Conservation (phyloP, 2,113 vertebrate species). For the Cryptoleucopteryx plumbea region DNA sequence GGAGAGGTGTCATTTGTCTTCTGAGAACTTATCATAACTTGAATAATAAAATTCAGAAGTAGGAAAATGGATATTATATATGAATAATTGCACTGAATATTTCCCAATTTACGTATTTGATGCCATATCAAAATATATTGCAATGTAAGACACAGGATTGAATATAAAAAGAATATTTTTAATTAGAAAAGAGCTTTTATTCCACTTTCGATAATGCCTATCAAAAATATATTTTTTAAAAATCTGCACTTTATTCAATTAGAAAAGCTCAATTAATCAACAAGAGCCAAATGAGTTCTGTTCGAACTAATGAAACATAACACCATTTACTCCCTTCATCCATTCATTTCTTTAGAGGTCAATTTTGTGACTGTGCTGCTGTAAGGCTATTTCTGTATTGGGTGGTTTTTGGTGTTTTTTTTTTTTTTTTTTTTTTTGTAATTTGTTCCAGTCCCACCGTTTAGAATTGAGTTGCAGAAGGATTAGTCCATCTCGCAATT, state of each 20-base stretch:
- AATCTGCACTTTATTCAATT: constrained; percentile 35
- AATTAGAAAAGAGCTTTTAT: constrained; percentile 24
- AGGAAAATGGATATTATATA: neutral
- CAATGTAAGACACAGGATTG: neutral
- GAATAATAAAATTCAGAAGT: constrained; percentile 9
- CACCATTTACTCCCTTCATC: neutral
- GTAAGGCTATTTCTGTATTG: neutral
- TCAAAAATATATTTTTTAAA: neutral
- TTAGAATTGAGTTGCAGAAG: neutral
- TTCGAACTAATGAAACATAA: constrained; percentile 17
- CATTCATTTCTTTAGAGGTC: constrained; percentile 23
- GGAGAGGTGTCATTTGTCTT: neutral
- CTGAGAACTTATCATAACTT: neutral
- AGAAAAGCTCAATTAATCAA: constrained; percentile 41
- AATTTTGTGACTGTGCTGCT: neutral
- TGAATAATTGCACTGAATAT: neutral
- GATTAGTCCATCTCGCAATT: constrained; percentile 4
- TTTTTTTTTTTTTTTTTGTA: neutral
- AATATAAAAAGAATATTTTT: neutral
- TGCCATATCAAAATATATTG: neutral
- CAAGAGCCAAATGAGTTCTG: constrained; percentile 5
- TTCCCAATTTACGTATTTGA: neutral
- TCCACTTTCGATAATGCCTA: neutral
- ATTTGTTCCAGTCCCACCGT: neutral
- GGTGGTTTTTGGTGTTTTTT: neutral